These are phyloP conservation scores for Pterostichus madidus DNA, from an alignment of 2,888 invertebrate species.

Conservation along the genomic window DNA sequence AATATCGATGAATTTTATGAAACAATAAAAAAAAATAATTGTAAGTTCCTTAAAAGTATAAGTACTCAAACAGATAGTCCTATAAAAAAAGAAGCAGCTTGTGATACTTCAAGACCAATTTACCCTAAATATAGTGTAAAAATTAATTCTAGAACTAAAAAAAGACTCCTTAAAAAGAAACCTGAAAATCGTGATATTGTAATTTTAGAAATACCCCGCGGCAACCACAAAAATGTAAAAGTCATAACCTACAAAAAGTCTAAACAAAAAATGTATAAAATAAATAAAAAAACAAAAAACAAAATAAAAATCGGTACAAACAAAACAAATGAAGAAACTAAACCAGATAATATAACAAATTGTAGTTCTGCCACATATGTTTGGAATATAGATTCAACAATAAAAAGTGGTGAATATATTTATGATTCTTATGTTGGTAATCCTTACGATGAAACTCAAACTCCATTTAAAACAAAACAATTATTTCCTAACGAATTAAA, in stretches of 20 bases:
- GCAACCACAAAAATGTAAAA: conserved; percentile 14
- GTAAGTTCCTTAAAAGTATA: conserved; percentile 50
- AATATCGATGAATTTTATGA: conserved; percentile 10
- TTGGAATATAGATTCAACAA: conserved; percentile 27
- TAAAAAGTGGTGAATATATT: conserved; percentile 40
- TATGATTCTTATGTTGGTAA: conserved; percentile 56
- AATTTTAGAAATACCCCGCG: conserved; percentile 9
- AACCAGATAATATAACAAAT: neutral
- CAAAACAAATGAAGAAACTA: conserved; percentile 7
- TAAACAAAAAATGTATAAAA: conserved; percentile 3
- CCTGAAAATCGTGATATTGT: conserved; percentile 33
- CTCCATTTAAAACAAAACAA: conserved; percentile 15
- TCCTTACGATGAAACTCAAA: conserved; percentile 6
- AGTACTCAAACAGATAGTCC: conserved; percentile 64
- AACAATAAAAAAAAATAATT: conserved; percentile 24
- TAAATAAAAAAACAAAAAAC: neutral
- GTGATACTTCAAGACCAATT: neutral
- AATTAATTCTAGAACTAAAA: conserved; percentile 24
- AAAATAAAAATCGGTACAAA: neutral
- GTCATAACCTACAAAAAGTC: conserved; percentile 3
- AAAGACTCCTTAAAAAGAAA: neutral
- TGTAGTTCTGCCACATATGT: neutral
- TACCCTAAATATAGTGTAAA: conserved; percentile 10
- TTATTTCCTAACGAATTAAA: conserved; percentile 20
- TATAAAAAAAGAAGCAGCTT: neutral